Evolutionary conservation across 2,113 vertebrate species (phyloP).

Genomic region (Gobiocypris rarus): DNA sequence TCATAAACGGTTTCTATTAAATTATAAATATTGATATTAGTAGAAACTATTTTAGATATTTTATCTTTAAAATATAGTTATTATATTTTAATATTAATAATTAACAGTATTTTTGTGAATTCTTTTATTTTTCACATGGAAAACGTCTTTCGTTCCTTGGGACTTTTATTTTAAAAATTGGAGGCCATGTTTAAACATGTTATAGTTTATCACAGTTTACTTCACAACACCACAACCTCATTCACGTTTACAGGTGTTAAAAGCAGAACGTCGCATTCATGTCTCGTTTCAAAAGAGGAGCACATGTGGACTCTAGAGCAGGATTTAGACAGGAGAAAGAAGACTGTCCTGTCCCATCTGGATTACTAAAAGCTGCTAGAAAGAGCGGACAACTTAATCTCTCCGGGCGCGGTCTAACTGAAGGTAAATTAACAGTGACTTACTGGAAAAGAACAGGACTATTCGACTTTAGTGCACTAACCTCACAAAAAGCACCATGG

Average conservation of each 20-base stretch:
- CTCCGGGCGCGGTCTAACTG: conserved; percentile 79
- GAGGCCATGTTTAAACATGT: not conserved
- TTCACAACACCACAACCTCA: not conserved
- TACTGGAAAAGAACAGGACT: not conserved
- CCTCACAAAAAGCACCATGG: not conserved
- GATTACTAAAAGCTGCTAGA: conserved; percentile 84
- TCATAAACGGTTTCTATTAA: not conserved
- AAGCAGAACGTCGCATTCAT: conserved; percentile 54
- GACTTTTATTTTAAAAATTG: conserved; percentile 52
- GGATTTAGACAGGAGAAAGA: conserved; percentile 73
- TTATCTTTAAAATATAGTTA: not conserved
- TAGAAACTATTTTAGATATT: not conserved
- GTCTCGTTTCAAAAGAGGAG: conserved; percentile 71
- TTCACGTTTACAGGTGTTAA: not conserved
- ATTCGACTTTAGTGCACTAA: not conserved
- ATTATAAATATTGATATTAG: not conserved
- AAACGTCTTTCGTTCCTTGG: not conserved
- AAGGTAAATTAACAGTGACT: conserved; percentile 75
- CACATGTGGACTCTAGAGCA: conserved; percentile 62
- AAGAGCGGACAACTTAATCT: conserved; percentile 90
- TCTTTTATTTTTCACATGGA: not conserved
- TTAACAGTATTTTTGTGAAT: not conserved
- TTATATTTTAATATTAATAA: no score
- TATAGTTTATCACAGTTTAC: not conserved
- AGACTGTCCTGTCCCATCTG: conserved; percentile 72